Conservation (phyloP, 2,888 invertebrate species). For the Polydrusus cervinus region DNA sequence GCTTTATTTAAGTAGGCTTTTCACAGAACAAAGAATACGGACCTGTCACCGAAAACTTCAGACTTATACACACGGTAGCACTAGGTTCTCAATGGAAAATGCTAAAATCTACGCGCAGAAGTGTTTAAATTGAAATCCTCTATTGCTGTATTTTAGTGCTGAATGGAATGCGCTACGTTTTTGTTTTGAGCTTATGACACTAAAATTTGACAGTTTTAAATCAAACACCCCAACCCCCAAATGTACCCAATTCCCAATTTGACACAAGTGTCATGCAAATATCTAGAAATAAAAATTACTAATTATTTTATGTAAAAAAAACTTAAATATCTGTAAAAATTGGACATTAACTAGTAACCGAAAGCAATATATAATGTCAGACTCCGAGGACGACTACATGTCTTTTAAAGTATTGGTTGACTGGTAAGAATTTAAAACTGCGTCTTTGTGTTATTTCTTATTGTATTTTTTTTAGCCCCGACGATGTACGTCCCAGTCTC, state of each 20-base stretch:
- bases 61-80: too few relatives aligned
- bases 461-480: conserved; percentile 60
- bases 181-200: neutral
- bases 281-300: neutral
- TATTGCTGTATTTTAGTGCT: too few relatives aligned
- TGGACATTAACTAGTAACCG: neutral
- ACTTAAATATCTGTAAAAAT: conserved; percentile 12
- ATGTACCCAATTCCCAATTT: conserved; percentile 27
- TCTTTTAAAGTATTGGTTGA: conserved; percentile 78
- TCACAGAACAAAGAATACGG: too few relatives aligned
- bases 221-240: neutral
- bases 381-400: conserved; percentile 83
- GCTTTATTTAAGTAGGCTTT: too few relatives aligned
- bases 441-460: conserved; percentile 25
- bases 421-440: conserved; percentile 68
- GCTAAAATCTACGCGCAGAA: too few relatives aligned
- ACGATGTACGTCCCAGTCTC: conserved; percentile 76
- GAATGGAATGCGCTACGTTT: too few relatives aligned
- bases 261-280: conserved; percentile 23
- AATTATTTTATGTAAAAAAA: neutral
- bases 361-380: conserved; percentile 72
- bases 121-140: too few relatives aligned
- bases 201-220: neutral
- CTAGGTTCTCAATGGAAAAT: too few relatives aligned
- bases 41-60: too few relatives aligned